Conservation (phyloP, 2,113 vertebrate species). For the Cisticola juncidis region DNA sequence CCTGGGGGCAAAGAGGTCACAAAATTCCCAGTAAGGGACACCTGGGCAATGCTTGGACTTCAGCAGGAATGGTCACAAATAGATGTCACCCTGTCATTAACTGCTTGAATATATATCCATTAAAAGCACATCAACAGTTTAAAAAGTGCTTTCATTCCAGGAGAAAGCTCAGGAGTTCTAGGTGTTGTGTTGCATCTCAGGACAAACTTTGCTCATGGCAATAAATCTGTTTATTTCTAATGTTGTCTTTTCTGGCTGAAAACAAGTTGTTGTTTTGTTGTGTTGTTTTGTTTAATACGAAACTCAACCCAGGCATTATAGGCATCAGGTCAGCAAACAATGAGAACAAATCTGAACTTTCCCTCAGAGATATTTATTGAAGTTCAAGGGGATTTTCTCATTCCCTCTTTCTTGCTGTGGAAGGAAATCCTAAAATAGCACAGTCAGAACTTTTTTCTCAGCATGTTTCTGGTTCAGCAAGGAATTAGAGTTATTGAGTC, state of each 20-base stretch:
- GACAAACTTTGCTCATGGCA: neutral
- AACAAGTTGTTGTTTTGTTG: neutral
- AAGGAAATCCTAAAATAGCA: slow-evolving; percentile 59
- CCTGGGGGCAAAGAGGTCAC: neutral
- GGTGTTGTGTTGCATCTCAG: neutral
- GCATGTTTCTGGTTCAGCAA: slow-evolving; percentile 3
- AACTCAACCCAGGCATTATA: neutral
- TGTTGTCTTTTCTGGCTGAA: neutral
- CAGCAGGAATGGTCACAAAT: neutral
- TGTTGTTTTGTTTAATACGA: neutral
- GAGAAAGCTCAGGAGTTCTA: neutral
- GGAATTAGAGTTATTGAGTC: neutral
- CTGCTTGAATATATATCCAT: neutral
- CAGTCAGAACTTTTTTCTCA: slow-evolving; percentile 24
- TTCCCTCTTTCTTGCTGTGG: slow-evolving; percentile 19
- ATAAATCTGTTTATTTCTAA: neutral
- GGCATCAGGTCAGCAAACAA: neutral
- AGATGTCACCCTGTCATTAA: neutral
- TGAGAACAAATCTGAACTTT: neutral
- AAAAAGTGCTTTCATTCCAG: neutral
- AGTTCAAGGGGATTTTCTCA: neutral
- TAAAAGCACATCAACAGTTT: neutral
- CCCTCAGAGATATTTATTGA: slow-evolving; percentile 15
- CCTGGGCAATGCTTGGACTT: neutral
- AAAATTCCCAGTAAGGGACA: neutral